phyloP scores from a whole-genome alignment of 2,888 invertebrate genomes.

The Anorthoa munda region DNA sequence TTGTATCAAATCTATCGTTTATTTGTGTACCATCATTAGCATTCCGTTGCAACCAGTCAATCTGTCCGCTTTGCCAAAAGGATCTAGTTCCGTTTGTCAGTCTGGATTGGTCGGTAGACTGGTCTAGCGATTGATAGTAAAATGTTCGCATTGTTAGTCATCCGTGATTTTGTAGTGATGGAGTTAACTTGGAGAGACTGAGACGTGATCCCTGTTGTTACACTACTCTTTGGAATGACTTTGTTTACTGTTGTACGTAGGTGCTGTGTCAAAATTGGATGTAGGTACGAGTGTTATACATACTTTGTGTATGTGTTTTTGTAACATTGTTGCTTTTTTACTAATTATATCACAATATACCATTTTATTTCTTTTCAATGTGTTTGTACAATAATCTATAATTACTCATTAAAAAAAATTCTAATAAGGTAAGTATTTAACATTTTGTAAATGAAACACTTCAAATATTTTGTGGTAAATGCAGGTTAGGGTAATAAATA shows the following conservation, averaged over 20 bases:
- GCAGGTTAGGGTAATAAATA: no score
- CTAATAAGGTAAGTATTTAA: no score
- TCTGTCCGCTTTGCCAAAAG: conserved; percentile 6
- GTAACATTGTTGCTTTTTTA: not conserved
- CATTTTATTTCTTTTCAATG: no score
- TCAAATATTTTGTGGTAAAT: no score
- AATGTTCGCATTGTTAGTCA: conserved; percentile 4
- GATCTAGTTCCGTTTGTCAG: conserved; percentile 21
- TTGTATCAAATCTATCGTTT: not conserved
- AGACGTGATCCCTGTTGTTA: conserved; percentile 1
- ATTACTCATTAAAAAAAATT: no score
- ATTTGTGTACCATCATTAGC: not conserved
- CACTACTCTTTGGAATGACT: not conserved
- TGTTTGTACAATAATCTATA: no score
- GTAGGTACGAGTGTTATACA: no score
- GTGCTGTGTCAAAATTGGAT: not conserved
- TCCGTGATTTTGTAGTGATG: conserved; percentile 11
- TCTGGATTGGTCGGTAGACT: conserved; percentile 7
- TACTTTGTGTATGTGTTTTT: not conserved
- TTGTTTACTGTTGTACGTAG: not conserved
- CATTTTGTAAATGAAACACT: no score
- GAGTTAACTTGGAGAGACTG: conserved; percentile 10
- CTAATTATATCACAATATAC: no score
- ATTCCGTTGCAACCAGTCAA: not conserved
- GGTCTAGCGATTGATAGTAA: conserved; percentile 1